These are phyloP conservation scores for Nothoprocta pentlandii DNA, from an alignment of 2,113 vertebrate genomes.

Conservation along the genomic window DNA sequence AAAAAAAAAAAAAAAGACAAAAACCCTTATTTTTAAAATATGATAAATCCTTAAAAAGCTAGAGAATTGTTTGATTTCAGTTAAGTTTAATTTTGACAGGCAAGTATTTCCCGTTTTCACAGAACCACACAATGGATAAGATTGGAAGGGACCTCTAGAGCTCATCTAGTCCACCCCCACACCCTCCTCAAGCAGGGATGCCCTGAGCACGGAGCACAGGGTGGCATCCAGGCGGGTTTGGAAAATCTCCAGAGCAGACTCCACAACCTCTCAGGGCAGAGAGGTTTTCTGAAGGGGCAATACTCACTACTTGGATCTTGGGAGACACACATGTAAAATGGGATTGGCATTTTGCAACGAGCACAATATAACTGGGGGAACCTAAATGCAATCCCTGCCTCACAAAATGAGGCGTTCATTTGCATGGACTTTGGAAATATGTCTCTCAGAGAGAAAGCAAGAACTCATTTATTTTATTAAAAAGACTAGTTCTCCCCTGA, in stretches of 20 bases:
- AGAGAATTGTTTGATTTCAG: background rate
- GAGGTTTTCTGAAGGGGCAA: background rate
- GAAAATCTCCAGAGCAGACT: too few species aligned
- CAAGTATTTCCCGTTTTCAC: background rate
- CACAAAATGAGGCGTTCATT: fast-evolving
- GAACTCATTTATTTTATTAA: background rate
- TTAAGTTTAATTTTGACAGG: background rate
- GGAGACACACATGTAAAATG: background rate
- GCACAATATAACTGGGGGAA: fast-evolving
- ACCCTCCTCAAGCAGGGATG: too few species aligned
- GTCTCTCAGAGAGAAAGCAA: background rate
- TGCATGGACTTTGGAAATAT: background rate
- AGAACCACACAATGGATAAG: too few species aligned
- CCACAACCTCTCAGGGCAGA: too few species aligned
- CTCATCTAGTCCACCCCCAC: too few species aligned
- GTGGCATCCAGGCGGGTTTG: too few species aligned
- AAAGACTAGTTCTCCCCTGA: constrained; percentile 21
- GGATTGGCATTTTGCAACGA: fast-evolving
- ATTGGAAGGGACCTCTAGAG: too few species aligned
- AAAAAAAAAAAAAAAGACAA: background rate
- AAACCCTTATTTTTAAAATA: too few species aligned
- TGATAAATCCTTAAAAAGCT: background rate
- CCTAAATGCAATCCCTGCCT: fast-evolving
- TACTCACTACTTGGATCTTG: background rate
- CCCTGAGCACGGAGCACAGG: too few species aligned